These are phyloP conservation scores for Drosophila elegans DNA, from an alignment of 1,140 invertebrate genomes.

Conservation along the genomic window DNA sequence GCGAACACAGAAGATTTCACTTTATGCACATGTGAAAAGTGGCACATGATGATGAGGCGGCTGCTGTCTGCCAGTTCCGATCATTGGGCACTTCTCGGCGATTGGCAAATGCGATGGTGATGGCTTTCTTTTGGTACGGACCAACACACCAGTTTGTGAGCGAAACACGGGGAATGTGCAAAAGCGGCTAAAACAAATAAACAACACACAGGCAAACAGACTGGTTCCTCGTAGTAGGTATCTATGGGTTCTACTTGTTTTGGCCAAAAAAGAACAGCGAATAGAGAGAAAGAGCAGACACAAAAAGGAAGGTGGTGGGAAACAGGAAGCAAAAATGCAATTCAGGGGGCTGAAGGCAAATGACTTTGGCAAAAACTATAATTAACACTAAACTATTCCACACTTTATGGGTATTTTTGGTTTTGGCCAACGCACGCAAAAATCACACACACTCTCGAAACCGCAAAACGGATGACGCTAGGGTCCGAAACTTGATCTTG, in stretches of 20 bases:
- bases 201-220: constrained; percentile 53
- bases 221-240: constrained; percentile 65
- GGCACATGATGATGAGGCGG: constrained; percentile 76
- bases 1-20: constrained; percentile 65
- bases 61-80: constrained; percentile 63
- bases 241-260: constrained; percentile 51
- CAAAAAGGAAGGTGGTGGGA: constrained; percentile 15
- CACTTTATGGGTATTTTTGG: constrained; percentile 32
- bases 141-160: constrained; percentile 28
- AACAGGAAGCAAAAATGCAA: constrained; percentile 8
- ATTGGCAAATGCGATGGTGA: constrained; percentile 65
- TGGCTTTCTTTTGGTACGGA: constrained; percentile 70
- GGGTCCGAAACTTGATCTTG: constrained; percentile 76
- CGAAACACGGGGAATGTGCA: constrained; percentile 51
- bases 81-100: constrained; percentile 71
- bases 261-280: constrained; percentile 54
- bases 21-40: constrained; percentile 79
- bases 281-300: constrained; percentile 1
- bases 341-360: constrained; percentile 12
- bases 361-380: constrained; percentile 4
- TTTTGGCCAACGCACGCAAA: constrained; percentile 53
- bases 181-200: constrained; percentile 74
- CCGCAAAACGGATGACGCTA: constrained; percentile 67
- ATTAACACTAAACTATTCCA: constrained; percentile 48
- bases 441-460: constrained; percentile 28